Evolutionary conservation across 2,888 invertebrate genomes (phyloP), one percentile per base, ranked within the genome.

Genomic region (Clitarchus hookeri): DNA sequence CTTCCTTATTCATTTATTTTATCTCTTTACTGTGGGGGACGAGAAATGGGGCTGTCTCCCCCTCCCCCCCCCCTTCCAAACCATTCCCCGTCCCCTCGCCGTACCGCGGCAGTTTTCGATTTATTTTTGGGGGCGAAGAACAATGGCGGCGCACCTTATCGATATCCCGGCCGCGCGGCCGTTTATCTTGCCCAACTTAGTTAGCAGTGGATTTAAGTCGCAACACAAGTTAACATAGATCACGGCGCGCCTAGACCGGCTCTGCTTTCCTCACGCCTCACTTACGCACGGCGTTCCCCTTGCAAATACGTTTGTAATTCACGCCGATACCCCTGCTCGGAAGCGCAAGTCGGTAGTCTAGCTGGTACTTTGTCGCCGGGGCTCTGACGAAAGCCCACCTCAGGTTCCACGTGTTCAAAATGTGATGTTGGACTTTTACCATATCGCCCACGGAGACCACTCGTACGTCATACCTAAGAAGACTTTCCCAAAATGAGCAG

Each of bases 1-100:
- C 86, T 87, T 87, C 87, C 87, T 87, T 87, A 87, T 86, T 87
- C 87, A 87, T 87, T 87, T 87, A 84, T 87, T 87, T 87, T 87
- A 87, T 87, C 86, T 86, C 86, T 87, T 80, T 82, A 82, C 82
- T 83, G 85, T 27, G 84, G 84, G 84, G 65, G 84, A 54, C 54
- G 83, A 65, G 65, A 26, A 48, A 83, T 79, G 6, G 65, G 25
- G 44, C 19, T 26, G 48, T 23, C 44, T 23, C 48, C 85, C 84
- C 36, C 84, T 13, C 19, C 77, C 78, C 84, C 77, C 25, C 82
- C 65, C 27, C 12, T 26, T 23, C 78, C n/a, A n/a, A n/a, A n/a
- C n/a, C n/a, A 0, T 23, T 54, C 80, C 44, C 44, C 23, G 44
- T 6, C n/a, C 36, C 77, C 44, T 80, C 26, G 19, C 80, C 48